These are phyloP conservation scores for Zenarchopterus dispar DNA, from an alignment of 2,797 vertebrate species.

Conservation along the genomic window DNA sequence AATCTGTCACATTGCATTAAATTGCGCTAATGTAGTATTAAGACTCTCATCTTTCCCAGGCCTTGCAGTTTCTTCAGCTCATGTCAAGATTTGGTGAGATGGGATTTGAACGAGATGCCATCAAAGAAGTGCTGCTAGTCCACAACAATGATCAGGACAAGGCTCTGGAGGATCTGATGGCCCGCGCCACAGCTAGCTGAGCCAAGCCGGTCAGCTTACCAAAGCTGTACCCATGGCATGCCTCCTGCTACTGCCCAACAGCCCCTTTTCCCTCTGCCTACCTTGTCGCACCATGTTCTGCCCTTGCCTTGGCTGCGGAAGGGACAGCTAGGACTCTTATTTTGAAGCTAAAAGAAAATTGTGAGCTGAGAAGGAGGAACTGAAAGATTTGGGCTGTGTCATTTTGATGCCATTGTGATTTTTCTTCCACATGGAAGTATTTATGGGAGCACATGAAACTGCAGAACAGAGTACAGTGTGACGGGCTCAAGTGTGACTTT, in stretches of 20 bases:
- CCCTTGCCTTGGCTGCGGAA: conserved; percentile 63
- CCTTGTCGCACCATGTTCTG: conserved; percentile 55
- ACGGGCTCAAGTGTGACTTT: conserved; percentile 48
- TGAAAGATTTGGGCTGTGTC: conserved; percentile 34
- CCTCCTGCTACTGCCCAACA: conserved; percentile 58
- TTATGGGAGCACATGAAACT: conserved; percentile 30
- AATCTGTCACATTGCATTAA: neutral
- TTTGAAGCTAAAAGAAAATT: conserved; percentile 67
- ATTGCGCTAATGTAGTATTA: neutral
- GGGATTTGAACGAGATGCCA: conserved; percentile 95
- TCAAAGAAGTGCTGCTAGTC: conserved; percentile 94
- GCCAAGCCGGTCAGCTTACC: conserved; percentile 45
- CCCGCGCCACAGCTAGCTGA: conserved; percentile 93
- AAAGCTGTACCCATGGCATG: conserved; percentile 43
- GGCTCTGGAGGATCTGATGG: conserved; percentile 96
- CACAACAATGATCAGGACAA: conserved; percentile 96
- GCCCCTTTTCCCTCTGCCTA: conserved; percentile 53
- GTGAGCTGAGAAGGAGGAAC: conserved; percentile 19
- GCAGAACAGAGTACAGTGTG: conserved; percentile 23
- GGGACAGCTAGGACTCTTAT: conserved; percentile 62
- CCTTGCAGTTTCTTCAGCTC: conserved; percentile 92
- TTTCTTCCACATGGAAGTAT: conserved; percentile 51
- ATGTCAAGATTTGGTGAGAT: conserved; percentile 99
- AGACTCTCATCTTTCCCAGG: conserved; percentile 74
- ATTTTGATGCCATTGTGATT: conserved; percentile 43